These are phyloP conservation scores for Prietella phreatophila DNA, from an alignment of 2,113 vertebrate genomes.

Conservation along the genomic window DNA sequence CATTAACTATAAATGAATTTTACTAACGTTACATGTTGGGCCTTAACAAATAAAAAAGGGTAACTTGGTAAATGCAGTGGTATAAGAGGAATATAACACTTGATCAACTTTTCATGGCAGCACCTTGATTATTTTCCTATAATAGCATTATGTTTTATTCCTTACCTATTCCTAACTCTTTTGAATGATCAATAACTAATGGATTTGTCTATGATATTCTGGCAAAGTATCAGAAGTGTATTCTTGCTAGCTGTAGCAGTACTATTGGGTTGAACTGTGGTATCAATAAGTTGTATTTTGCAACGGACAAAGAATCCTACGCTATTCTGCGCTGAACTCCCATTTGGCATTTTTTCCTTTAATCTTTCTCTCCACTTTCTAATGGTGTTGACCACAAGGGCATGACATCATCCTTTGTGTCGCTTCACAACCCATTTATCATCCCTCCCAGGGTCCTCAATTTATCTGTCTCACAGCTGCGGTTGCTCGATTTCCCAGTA, in stretches of 20 bases:
- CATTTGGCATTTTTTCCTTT: conserved; percentile 27
- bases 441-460: conserved; percentile 14
- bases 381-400: conserved; percentile 36
- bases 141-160: too few species aligned
- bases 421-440: conserved; percentile 44
- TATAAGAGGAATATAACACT: too few species aligned
- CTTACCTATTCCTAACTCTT: background rate
- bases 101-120: too few species aligned
- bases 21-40: too few species aligned
- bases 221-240: background rate
- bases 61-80: too few species aligned
- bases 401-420: conserved; percentile 46
- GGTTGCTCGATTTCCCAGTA: conserved; percentile 9
- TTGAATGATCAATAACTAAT: background rate
- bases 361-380: conserved; percentile 19
- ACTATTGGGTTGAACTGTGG: conserved; percentile 1
- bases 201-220: background rate
- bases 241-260: background rate
- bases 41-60: too few species aligned
- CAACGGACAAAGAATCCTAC: conserved; percentile 1
- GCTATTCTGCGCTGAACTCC: conserved; percentile 1
- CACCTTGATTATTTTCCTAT: too few species aligned
- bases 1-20: too few species aligned
- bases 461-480: conserved; percentile 19
- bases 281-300: background rate